Conservation (phyloP, 2,113 vertebrate genomes). For the Buteo buteo region DNA sequence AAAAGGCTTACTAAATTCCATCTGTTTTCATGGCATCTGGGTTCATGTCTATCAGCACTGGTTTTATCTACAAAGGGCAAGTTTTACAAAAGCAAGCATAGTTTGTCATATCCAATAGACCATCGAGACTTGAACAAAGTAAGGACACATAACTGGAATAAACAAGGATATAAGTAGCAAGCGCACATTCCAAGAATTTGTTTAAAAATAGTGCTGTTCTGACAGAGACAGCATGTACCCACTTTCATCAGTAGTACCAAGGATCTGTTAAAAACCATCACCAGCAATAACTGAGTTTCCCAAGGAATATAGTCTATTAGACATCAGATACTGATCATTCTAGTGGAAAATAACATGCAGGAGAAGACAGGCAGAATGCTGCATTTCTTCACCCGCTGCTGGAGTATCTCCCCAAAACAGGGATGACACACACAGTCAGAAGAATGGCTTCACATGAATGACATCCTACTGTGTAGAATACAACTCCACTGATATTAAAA, state of each 20-base stretch:
- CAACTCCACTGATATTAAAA: not conserved
- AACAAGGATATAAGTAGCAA: not conserved
- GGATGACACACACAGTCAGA: not conserved
- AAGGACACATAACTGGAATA: not conserved
- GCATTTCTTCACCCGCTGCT: not conserved
- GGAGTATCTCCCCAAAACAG: not conserved
- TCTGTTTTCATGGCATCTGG: not conserved
- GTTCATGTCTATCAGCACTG: not conserved
- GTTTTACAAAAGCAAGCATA: not conserved
- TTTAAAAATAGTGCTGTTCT: slow-evolving; percentile 22
- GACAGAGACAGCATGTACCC: not conserved
- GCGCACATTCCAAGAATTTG: not conserved
- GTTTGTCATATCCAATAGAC: not conserved
- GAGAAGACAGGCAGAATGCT: not conserved
- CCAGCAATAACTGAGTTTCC: not conserved
- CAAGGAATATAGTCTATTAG: not conserved
- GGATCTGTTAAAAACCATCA: not conserved
- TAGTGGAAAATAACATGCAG: not conserved
- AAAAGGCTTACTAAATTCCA: not conserved
- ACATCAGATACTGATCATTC: not conserved
- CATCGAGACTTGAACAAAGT: not conserved
- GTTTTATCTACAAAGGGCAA: not conserved
- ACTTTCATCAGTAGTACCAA: not conserved
- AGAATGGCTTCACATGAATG: not conserved
- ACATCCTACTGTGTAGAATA: not conserved